Conservation (phyloP, 2,797 vertebrate species). For the Phyllotis vaccarum region DNA sequence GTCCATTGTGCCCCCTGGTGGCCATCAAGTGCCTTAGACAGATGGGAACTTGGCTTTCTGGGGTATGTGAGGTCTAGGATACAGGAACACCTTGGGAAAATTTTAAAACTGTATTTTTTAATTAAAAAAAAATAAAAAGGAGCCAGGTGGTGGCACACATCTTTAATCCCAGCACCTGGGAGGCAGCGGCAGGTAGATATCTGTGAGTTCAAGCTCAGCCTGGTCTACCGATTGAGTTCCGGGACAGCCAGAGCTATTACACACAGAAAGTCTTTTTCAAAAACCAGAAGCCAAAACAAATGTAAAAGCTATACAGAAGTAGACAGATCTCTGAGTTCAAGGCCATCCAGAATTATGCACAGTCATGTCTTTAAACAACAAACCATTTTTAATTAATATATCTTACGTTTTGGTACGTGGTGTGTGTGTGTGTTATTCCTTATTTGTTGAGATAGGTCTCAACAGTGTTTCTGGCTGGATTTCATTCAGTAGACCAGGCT, state of each 20-base stretch:
- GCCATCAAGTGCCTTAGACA: neutral
- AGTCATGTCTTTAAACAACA: neutral
- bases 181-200: neutral
- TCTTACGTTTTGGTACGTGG: neutral
- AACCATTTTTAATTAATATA: neutral
- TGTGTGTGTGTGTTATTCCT: neutral
- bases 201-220: neutral
- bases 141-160: rapidly evolving
- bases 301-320: too few relatives aligned
- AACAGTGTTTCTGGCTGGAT: neutral
- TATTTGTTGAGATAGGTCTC: neutral
- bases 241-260: neutral
- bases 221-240: neutral
- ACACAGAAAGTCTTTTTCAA: neutral
- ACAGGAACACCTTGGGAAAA: neutral
- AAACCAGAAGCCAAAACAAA: too few relatives aligned
- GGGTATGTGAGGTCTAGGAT: too few relatives aligned
- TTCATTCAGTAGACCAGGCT: neutral
- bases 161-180: neutral
- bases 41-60: neutral
- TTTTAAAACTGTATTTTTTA: neutral
- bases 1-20: constrained; percentile 57
- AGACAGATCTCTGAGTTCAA: neutral
- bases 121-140: neutral
- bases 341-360: neutral